A percentile compares a stretch with the other conserved stretches of the same genome.
phyloP scores from a whole-genome alignment of 2,113 vertebrate genomes.

The Dipodomys spectabilis region DNA sequence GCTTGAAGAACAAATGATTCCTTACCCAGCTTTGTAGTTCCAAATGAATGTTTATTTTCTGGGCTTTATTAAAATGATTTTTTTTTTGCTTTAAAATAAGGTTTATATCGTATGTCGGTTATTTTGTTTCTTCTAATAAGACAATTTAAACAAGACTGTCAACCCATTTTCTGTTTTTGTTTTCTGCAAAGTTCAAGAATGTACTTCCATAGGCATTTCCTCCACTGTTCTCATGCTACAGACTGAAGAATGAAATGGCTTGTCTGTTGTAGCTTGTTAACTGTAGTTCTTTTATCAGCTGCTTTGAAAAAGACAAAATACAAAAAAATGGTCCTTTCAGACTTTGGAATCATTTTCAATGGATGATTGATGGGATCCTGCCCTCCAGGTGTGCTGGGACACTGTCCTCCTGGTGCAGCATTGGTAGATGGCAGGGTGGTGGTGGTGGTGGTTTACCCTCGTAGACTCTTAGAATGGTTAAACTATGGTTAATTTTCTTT shows the following conservation, averaged over 20 bases:
- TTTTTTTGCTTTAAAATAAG: conserved; percentile 14
- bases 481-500: conserved; percentile 52
- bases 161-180: conserved; percentile 27
- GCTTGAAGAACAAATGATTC: conserved; percentile 70
- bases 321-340: background rate
- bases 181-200: conserved; percentile 63
- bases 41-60: conserved; percentile 60
- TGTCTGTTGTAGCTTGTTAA: conserved; percentile 57
- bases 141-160: conserved; percentile 62
- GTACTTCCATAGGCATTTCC: conserved; percentile 50
- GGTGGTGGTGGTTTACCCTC: conserved; percentile 50
- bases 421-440: conserved; percentile 43
- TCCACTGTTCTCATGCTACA: conserved; percentile 76
- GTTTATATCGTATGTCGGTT: conserved; percentile 62
- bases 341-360: conserved; percentile 64
- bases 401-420: conserved; percentile 50
- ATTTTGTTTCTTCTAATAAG: conserved; percentile 60
- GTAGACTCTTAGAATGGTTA: conserved; percentile 54
- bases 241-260: conserved; percentile 68
- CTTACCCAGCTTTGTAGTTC: conserved; percentile 61
- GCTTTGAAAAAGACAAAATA: conserved; percentile 40
- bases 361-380: conserved; percentile 65
- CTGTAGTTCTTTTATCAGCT: conserved; percentile 58
- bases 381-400: conserved; percentile 59
- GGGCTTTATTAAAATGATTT: conserved; percentile 70